A percentile compares a stretch with the other conserved stretches of the same genome.
Evolutionary conservation across 2,113 vertebrate species (phyloP).

Genomic region (Pseudorectes ferrugineus): DNA sequence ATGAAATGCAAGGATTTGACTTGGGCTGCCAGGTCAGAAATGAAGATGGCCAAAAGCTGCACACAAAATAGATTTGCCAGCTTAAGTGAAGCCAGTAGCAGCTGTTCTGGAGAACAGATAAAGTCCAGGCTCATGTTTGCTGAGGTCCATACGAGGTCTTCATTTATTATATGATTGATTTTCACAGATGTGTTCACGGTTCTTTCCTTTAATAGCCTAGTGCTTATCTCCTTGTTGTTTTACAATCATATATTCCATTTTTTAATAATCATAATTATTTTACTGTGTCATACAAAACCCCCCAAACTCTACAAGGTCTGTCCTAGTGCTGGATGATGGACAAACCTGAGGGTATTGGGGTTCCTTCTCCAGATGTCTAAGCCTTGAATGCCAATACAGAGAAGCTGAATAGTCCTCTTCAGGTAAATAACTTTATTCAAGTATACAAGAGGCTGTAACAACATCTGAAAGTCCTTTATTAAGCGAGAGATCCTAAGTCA

Average conservation of each 20-base stretch:
- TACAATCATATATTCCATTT: neutral
- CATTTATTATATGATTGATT: neutral
- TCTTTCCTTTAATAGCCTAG: neutral
- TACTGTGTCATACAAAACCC: neutral
- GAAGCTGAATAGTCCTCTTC: neutral
- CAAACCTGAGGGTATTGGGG: neutral
- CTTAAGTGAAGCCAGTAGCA: neutral
- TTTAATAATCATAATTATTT: neutral
- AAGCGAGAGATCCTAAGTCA: neutral
- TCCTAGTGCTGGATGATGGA: neutral
- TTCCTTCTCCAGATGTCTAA: neutral
- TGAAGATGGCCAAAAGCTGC: neutral
- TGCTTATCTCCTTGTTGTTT: neutral
- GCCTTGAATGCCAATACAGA: neutral
- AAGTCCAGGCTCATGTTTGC: neutral
- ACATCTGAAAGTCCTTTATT: neutral
- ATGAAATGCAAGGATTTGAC: neutral
- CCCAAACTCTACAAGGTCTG: neutral
- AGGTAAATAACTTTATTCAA: neutral
- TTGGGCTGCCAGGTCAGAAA: neutral
- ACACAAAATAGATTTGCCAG: neutral
- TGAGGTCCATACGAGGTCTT: neutral
- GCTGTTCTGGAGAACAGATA: neutral
- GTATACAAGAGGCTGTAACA: neutral
- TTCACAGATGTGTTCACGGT: neutral